Conservation (phyloP, 2,888 invertebrate genomes). For the Cyclophora punctaria region DNA sequence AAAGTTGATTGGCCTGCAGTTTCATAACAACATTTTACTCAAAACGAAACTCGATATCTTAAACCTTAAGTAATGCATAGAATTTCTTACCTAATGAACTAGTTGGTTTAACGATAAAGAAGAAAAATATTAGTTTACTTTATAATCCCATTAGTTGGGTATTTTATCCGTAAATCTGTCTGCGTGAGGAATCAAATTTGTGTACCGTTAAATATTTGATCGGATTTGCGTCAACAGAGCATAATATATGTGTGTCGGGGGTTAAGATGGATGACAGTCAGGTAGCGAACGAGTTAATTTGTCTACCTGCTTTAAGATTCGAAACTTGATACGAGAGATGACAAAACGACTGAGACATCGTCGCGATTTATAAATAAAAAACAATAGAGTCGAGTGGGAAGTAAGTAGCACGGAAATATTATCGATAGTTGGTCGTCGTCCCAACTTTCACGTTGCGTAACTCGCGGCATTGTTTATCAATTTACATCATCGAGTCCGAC, state of each 20-base stretch:
- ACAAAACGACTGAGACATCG: slow-evolving; percentile 1
- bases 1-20: slow-evolving; percentile 22
- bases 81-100: slow-evolving; percentile 27
- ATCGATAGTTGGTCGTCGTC: slow-evolving; percentile 42
- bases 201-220: slow-evolving; percentile 67
- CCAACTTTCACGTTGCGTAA: slow-evolving; percentile 59
- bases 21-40: slow-evolving; percentile 22
- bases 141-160: slow-evolving; percentile 50
- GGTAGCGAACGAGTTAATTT: slow-evolving; percentile 22
- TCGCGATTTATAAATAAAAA: background rate
- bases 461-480: slow-evolving; percentile 44
- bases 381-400: slow-evolving; percentile 20
- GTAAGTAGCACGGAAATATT: slow-evolving; percentile 36
- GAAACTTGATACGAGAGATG: slow-evolving; percentile 7
- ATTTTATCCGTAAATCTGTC: slow-evolving; percentile 47
- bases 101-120: slow-evolving; percentile 25
- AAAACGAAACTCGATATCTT: slow-evolving; percentile 12
- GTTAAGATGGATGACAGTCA: slow-evolving; percentile 26
- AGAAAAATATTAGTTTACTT: slow-evolving; percentile 37
- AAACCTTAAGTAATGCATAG: slow-evolving; percentile 21
- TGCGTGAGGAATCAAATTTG: slow-evolving; percentile 38
- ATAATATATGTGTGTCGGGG: slow-evolving; percentile 36
- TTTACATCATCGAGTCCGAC: slow-evolving; percentile 44
- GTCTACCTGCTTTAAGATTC: slow-evolving; percentile 21
- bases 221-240: slow-evolving; percentile 59